Conservation (phyloP, 2,797 vertebrate species). For the Sebastes vulpes region DNA sequence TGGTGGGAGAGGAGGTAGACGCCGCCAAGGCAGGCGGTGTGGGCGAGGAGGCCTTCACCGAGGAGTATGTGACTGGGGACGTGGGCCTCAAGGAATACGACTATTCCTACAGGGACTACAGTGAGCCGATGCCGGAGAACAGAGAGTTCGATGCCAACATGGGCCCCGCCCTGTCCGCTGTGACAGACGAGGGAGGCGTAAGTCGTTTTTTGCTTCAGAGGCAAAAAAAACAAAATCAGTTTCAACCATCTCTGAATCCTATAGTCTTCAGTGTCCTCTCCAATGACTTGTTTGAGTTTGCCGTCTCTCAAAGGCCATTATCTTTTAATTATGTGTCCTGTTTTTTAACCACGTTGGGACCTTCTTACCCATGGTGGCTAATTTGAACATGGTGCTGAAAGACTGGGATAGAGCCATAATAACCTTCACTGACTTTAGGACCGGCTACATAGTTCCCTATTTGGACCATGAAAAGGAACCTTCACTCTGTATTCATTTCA, state of each 20-base stretch:
- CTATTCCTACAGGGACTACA: slow-evolving; percentile 92
- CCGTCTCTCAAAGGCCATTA: neutral
- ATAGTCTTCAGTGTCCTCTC: slow-evolving; percentile 35
- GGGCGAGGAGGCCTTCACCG: slow-evolving; percentile 82
- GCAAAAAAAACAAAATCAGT: slow-evolving; percentile 59
- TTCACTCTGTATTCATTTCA: neutral
- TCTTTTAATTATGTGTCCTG: neutral
- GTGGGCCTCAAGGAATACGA: slow-evolving; percentile 89
- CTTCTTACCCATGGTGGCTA: fast-evolving
- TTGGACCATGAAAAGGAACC: neutral
- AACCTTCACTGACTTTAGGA: neutral
- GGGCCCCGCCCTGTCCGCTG: slow-evolving; percentile 91
- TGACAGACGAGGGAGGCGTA: slow-evolving; percentile 92
- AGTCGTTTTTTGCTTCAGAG: slow-evolving; percentile 81
- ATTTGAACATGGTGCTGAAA: neutral
- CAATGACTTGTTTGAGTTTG: slow-evolving; percentile 45
- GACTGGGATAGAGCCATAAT: neutral
- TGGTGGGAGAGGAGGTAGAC: slow-evolving; percentile 78
- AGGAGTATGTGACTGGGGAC: slow-evolving; percentile 88
- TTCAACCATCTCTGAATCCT: slow-evolving; percentile 66
- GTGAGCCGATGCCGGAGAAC: slow-evolving; percentile 83
- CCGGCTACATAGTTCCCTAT: neutral
- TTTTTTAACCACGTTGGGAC: neutral
- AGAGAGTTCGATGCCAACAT: slow-evolving; percentile 83
- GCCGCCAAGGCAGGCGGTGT: slow-evolving; percentile 75